Conservation (phyloP, 2,888 invertebrate species). For the Conops quadrifasciatus region DNA sequence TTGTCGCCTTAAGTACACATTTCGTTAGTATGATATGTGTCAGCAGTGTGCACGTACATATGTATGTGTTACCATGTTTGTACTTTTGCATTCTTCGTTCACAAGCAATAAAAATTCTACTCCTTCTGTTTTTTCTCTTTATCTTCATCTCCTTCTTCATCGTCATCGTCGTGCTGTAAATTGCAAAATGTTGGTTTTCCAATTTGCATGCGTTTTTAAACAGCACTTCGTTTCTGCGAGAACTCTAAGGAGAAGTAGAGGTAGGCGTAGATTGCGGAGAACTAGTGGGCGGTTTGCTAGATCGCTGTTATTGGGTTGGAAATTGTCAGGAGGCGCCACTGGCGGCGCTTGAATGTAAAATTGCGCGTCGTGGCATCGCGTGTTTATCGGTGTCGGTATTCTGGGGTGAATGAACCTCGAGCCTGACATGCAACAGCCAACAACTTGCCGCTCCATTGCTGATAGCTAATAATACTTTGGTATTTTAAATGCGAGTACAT, state of each 20-base stretch:
- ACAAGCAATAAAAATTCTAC: conserved; percentile 25
- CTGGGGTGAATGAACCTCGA: conserved; percentile 20
- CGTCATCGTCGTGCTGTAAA: not conserved
- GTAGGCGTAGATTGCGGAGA: not conserved
- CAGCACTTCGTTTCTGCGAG: not conserved
- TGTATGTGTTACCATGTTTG: not conserved
- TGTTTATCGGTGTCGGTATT: not conserved
- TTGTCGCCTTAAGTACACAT: too few relatives aligned
- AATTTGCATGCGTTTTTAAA: conserved; percentile 29
- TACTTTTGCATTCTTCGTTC: conserved; percentile 1
- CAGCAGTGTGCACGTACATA: not conserved
- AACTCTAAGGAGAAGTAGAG: not conserved
- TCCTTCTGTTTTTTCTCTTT: not conserved
- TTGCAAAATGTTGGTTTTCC: conserved; percentile 26
- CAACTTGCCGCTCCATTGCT: not conserved
- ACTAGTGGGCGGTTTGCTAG: not conserved
- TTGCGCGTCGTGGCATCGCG: not conserved
- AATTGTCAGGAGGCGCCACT: not conserved
- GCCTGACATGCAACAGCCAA: conserved; percentile 6
- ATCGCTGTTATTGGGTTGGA: not conserved
- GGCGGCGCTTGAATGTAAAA: not conserved
- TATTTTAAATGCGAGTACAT: not conserved
- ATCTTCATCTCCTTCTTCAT: not conserved
- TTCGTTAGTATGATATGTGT: not conserved
- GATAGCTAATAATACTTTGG: too few relatives aligned